A percentile compares a stretch with the other conserved stretches of the same genome.
Conservation (phyloP, 2,797 vertebrate species). For the Zenarchopterus dispar region DNA sequence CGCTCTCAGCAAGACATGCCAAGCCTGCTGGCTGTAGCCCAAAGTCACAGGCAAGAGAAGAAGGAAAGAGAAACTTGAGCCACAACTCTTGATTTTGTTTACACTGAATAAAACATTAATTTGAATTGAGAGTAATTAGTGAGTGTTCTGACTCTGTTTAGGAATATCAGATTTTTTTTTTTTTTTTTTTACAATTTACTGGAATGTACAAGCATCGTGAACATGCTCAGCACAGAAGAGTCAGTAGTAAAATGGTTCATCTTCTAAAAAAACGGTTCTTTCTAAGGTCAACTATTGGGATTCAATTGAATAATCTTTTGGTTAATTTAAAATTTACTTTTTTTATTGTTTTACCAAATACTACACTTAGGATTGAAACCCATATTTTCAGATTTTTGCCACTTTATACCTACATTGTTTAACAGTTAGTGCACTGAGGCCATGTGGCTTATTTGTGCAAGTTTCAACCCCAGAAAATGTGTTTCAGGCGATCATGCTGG, state of each 20-base stretch:
- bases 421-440: no score
- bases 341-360: neutral
- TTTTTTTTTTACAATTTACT: conserved; percentile 33
- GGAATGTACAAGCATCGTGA: conserved; percentile 14
- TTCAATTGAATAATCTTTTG: neutral
- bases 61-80: conserved; percentile 46
- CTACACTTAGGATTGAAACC: neutral
- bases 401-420: neutral
- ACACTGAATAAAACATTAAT: conserved; percentile 49
- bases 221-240: conserved; percentile 11
- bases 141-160: conserved; percentile 39
- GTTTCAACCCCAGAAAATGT: neutral
- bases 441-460: no score
- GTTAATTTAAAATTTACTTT: no score
- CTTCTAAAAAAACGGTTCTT: conserved; percentile 6
- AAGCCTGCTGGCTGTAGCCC: conserved; percentile 68
- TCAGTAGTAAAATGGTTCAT: conserved; percentile 8
- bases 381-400: conserved; percentile 1
- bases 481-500: conserved; percentile 12
- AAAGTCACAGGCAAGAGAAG: conserved; percentile 45
- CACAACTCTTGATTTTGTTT: conserved; percentile 63
- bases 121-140: conserved; percentile 49
- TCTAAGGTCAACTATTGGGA: neutral
- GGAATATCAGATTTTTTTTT: conserved; percentile 22
- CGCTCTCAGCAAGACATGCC: conserved; percentile 65